Evolutionary conservation across 2,888 invertebrate species (phyloP).

Genomic region (Stegophylla sp.): DNA sequence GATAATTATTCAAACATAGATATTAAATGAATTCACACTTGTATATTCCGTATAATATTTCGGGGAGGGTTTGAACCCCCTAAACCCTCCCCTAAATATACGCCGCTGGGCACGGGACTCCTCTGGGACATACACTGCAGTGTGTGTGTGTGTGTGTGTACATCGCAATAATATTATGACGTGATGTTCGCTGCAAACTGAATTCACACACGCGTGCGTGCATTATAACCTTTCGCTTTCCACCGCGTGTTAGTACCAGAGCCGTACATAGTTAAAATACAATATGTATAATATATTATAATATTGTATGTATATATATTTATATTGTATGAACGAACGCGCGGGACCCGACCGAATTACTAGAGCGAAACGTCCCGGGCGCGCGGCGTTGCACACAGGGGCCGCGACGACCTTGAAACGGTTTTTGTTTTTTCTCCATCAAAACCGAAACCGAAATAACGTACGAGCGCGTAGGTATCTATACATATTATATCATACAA

Average conservation of each 20-base stretch:
- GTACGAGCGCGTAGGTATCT: neutral
- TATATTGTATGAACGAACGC: neutral
- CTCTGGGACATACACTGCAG: neutral
- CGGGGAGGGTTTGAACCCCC: no score
- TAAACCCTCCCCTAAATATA: no score
- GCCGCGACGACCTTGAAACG: conserved; percentile 52
- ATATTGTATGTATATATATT: no score
- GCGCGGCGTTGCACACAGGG: conserved; percentile 31
- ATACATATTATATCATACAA: neutral
- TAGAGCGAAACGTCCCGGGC: conserved; percentile 50
- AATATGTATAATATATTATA: no score
- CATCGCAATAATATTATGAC: neutral
- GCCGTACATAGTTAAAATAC: no score
- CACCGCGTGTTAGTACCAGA: neutral
- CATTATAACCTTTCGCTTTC: conserved; percentile 56
- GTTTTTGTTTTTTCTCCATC: conserved; percentile 27
- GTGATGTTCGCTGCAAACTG: no score
- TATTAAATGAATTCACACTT: no score
- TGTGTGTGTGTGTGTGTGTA: neutral
- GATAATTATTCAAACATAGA: no score
- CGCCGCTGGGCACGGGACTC: no score
- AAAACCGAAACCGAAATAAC: conserved; percentile 44
- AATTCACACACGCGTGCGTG: no score
- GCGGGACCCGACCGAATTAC: conserved; percentile 48
- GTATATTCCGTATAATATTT: no score